Percentiles rank a stretch among this genome's conserved stretches.
These are phyloP conservation scores for Lasioglossum figueresi DNA, from an alignment of 2,888 invertebrate species.

Conservation along the genomic window DNA sequence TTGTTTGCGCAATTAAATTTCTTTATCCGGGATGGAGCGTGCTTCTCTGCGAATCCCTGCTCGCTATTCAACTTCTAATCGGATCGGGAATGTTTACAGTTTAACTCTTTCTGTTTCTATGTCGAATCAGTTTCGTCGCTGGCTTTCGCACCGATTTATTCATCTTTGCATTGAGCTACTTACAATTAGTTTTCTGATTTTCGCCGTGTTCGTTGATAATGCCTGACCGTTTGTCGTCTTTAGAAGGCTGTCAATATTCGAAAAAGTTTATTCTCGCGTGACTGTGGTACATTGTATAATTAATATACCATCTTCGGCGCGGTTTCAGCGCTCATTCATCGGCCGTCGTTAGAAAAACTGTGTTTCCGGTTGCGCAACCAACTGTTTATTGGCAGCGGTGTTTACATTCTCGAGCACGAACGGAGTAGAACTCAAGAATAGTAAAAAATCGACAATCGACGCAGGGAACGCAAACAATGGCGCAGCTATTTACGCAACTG, in stretches of 20 bases:
- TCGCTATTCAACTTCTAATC: not conserved
- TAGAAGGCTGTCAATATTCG: not conserved
- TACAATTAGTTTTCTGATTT: too few species aligned
- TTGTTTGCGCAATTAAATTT: constrained; percentile 41
- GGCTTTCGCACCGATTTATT: not conserved
- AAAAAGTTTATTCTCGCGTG: not conserved
- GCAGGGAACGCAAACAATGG: not conserved
- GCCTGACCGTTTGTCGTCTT: not conserved
- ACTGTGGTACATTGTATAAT: not conserved
- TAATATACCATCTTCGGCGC: not conserved
- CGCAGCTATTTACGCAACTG: not conserved
- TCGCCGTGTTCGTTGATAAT: not conserved
- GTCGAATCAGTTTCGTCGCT: not conserved
- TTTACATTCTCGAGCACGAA: constrained; percentile 20
- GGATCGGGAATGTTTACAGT: constrained; percentile 5
- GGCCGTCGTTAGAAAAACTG: not conserved
- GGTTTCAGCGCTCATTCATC: not conserved
- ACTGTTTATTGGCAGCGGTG: constrained; percentile 27
- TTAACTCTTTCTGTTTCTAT: not conserved
- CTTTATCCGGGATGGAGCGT: constrained; percentile 8
- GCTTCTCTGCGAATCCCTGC: not conserved
- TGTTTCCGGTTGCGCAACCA: constrained; percentile 34
- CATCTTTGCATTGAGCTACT: not conserved
- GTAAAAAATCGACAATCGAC: not conserved
- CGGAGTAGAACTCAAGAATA: not conserved